These are phyloP conservation scores for Macropodus opercularis DNA, from an alignment of 2,797 vertebrate species.

Conservation along the genomic window DNA sequence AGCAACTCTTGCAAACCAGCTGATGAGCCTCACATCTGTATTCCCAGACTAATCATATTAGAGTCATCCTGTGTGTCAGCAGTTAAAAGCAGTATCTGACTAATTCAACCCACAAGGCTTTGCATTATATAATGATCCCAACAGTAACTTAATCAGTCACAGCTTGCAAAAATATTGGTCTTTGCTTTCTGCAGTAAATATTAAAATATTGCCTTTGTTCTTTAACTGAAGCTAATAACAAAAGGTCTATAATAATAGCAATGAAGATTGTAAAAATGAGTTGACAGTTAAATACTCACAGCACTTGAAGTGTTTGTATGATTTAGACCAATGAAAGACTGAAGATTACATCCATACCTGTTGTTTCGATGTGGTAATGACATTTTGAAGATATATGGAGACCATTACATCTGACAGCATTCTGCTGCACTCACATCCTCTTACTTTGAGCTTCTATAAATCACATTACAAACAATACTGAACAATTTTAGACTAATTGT, in stretches of 20 bases:
- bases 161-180: constrained; percentile 4
- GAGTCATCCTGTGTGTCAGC: constrained; percentile 43
- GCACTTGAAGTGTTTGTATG: constrained; percentile 12
- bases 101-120: constrained; percentile 57
- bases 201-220: constrained; percentile 8
- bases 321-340: constrained; percentile 10
- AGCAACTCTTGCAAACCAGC: neutral
- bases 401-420: constrained; percentile 12
- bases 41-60: constrained; percentile 67
- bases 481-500: neutral
- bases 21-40: constrained; percentile 1
- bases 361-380: constrained; percentile 23
- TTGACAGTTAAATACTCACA: constrained; percentile 10
- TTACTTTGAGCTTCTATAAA: constrained; percentile 5
- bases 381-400: constrained; percentile 14
- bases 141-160: constrained; percentile 43
- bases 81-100: constrained; percentile 48
- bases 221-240: constrained; percentile 35
- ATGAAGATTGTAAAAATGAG: constrained; percentile 20
- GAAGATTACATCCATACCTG: neutral
- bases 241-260: constrained; percentile 16
- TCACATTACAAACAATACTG: neutral
- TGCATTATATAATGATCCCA: constrained; percentile 27
- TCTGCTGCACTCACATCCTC: neutral
- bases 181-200: constrained; percentile 21